Base-by-base conservation (phyloP, 2,888 invertebrate genomes). In the Meteorus colon region DNA sequence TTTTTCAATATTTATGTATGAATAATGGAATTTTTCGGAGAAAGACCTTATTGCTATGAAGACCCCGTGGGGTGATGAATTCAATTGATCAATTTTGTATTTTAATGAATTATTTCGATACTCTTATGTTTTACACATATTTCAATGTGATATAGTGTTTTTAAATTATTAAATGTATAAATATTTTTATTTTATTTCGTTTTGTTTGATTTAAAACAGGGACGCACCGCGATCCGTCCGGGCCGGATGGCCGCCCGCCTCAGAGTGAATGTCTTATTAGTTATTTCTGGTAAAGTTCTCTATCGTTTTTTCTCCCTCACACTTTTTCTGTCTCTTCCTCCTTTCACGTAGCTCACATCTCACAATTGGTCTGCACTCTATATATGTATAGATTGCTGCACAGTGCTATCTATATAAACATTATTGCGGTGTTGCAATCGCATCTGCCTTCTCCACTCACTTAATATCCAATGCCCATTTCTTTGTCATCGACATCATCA, bases 171-270 rank as follows among this genome's bases (percentile, higher is more conserved):
- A 19, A 66, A 63, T 76, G 2, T 31, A 48, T 37, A 29, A 29
- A 4, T 19, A 31, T 66, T 74, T 73, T 41, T 10, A 34, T 72
- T 65, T 34, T 66, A 51, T 73, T 76, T 68, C 51, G 31, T 34
- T 73, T 74, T 59, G 74, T 71, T 55, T n/a, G 24, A 62, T 67
- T 76, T 63, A 76, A 77, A 77, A 80, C 80, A 81, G 84, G 55
- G 84, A 89, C 88, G 88, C 87, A 89, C 88, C 89, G 89, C 89
- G 88, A 85, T 87, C 80, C 82, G 86, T 85, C 89, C 89, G 88
- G 89, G 89, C 89, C 88, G 88, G 89, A 84, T 89, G 89, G 89
- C 87, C 88, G 88, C 87, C 89, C 89, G 89, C 87, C 88, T 87
- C 82, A 86, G 86, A 89, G 88, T 89, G 89, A 89, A 89, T 89